phyloP scores from a whole-genome alignment of 2,797 vertebrate genomes.

The Peromyscus eremicus region DNA sequence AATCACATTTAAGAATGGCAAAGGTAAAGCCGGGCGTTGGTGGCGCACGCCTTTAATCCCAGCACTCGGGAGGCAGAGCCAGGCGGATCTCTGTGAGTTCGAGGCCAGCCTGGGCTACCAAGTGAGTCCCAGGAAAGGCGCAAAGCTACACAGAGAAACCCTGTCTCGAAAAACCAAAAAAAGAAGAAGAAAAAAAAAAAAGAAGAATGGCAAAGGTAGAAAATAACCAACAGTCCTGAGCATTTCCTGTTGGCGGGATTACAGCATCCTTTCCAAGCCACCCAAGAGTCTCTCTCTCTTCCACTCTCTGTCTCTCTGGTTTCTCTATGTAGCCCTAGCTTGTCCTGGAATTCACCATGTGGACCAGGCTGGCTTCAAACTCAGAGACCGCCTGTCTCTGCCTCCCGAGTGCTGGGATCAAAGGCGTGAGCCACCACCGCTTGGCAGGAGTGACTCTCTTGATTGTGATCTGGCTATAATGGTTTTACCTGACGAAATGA shows the following conservation, averaged over 20 bases:
- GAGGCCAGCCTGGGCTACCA: too few relatives aligned
- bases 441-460: neutral
- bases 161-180: too few relatives aligned
- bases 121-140: too few relatives aligned
- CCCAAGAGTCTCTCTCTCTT: neutral
- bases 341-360: too few relatives aligned
- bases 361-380: neutral
- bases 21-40: too few relatives aligned
- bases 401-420: neutral
- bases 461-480: neutral
- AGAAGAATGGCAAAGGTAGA: neutral
- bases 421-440: neutral
- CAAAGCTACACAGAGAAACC: too few relatives aligned
- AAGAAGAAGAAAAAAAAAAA: too few relatives aligned
- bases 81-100: too few relatives aligned
- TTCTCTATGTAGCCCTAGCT: neutral
- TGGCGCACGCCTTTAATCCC: too few relatives aligned
- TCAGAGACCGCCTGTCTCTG: neutral
- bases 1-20: neutral
- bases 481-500: neutral
- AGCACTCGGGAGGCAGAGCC: too few relatives aligned
- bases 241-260: neutral
- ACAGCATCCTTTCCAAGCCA: neutral
- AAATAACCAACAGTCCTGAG: neutral
- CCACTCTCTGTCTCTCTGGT: neutral